These are phyloP conservation scores for Coelopa pilipes DNA, from an alignment of 2,888 invertebrate genomes.

Conservation along the genomic window DNA sequence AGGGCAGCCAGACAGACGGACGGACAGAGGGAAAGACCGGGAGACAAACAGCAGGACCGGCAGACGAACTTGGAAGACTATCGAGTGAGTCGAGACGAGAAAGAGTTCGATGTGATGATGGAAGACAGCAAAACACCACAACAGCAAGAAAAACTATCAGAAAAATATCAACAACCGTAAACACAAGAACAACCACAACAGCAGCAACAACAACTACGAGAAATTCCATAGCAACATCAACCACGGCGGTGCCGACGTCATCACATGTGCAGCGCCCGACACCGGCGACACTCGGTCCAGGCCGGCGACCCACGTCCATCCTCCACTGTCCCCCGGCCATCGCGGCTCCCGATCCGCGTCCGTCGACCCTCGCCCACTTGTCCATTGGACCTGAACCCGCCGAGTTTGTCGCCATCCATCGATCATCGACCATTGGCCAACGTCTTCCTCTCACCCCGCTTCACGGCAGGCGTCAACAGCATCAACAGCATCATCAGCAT, in stretches of 20 bases:
- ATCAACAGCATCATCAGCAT: no score
- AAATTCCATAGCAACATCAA: neutral
- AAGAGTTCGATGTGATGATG: neutral
- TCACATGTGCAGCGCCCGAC: constrained; percentile 6
- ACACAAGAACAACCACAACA: neutral
- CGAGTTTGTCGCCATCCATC: neutral
- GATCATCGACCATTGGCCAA: neutral
- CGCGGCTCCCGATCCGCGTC: neutral
- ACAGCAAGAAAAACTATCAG: neutral
- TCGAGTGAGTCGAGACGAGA: neutral
- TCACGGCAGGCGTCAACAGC: no score
- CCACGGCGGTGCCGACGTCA: constrained; percentile 9
- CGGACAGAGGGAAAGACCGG: constrained; percentile 2
- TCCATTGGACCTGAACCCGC: no score
- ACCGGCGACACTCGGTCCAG: neutral
- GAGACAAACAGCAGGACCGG: constrained; percentile 9
- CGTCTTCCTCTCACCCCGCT: neutral
- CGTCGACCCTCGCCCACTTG: no score
- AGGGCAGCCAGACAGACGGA: neutral
- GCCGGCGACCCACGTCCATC: neutral
- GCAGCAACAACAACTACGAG: constrained; percentile 8
- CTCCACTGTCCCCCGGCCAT: neutral
- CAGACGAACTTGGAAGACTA: neutral
- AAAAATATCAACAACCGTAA: constrained; percentile 11
- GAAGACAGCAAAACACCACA: neutral